These are phyloP conservation scores for Macrotrachela quadricornifera DNA, from an alignment of 1,140 invertebrate species.

Conservation along the genomic window DNA sequence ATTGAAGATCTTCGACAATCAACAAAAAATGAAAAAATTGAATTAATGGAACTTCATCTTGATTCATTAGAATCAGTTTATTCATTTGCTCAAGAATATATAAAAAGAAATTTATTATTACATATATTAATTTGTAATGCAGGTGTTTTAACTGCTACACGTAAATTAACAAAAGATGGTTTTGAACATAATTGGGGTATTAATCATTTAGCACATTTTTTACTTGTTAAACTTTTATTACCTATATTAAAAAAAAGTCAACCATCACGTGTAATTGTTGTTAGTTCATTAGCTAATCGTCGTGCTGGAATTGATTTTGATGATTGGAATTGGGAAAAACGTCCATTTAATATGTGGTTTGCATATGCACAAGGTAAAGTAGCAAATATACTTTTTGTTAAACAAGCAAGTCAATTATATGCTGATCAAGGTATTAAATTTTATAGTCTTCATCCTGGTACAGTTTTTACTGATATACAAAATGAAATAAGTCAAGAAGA, in stretches of 20 bases:
- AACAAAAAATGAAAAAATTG: constrained; percentile 27
- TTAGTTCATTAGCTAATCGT: constrained; percentile 49
- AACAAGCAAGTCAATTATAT: too few species aligned
- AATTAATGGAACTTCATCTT: constrained; percentile 39
- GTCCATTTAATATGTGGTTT: constrained; percentile 29
- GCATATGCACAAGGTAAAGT: constrained; percentile 41
- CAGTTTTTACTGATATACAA: too few species aligned
- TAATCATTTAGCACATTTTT: constrained; percentile 64
- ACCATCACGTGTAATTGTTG: constrained; percentile 55
- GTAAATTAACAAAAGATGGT: constrained; percentile 46
- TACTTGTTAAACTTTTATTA: constrained; percentile 56
- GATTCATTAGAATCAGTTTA: constrained; percentile 21
- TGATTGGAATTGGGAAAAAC: constrained; percentile 40
- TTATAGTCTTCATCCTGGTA: too few species aligned
- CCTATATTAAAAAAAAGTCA: constrained; percentile 42
- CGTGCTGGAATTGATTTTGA: constrained; percentile 48
- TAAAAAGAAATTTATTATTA: constrained; percentile 11
- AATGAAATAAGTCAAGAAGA: too few species aligned
- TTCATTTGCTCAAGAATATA: constrained; percentile 27
- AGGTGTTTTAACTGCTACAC: constrained; percentile 21
- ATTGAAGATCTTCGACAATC: constrained; percentile 36
- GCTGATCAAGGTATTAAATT: too few species aligned
- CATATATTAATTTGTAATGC: constrained; percentile 10
- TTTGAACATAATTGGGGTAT: constrained; percentile 58
- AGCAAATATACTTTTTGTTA: constrained; percentile 32